Evolutionary conservation across 2,888 invertebrate species (phyloP).

Genomic region (Mesochorus sp.): DNA sequence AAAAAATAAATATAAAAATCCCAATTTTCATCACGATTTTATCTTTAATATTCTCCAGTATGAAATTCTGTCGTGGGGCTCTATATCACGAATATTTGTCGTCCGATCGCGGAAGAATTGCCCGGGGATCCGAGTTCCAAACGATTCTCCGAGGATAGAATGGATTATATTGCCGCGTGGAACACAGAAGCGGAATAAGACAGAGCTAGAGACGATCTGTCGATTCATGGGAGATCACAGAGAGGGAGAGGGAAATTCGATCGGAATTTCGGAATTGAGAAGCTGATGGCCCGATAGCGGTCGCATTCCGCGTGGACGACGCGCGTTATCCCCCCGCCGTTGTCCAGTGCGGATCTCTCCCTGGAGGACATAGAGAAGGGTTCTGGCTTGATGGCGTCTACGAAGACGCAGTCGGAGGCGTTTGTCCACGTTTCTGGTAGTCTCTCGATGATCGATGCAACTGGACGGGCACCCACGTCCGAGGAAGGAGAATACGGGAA

Average conservation of each 20-base stretch:
- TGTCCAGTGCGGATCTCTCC: neutral
- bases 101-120: constrained; percentile 51
- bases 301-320: constrained; percentile 64
- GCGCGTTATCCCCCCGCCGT: constrained; percentile 40
- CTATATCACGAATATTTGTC: constrained; percentile 44
- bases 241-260: constrained; percentile 52
- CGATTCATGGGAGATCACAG: constrained; percentile 11
- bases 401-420: constrained; percentile 25
- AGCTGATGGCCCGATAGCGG: constrained; percentile 64
- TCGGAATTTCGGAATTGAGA: constrained; percentile 66
- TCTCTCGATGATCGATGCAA: constrained; percentile 55
- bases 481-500: constrained; percentile 66
- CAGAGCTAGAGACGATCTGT: constrained; percentile 9
- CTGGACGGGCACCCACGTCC: constrained; percentile 30
- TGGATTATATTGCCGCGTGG: constrained; percentile 56
- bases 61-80: constrained; percentile 1
- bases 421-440: constrained; percentile 42
- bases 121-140: constrained; percentile 32
- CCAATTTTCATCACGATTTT: constrained; percentile 22
- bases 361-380: constrained; percentile 56
- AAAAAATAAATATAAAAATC: constrained; percentile 2
- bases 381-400: constrained; percentile 23
- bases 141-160: constrained; percentile 47
- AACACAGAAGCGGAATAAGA: constrained; percentile 12
- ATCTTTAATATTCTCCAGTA: constrained; percentile 11